These are phyloP conservation scores for Pandion haliaetus DNA, from an alignment of 2,113 vertebrate genomes.

Conservation along the genomic window DNA sequence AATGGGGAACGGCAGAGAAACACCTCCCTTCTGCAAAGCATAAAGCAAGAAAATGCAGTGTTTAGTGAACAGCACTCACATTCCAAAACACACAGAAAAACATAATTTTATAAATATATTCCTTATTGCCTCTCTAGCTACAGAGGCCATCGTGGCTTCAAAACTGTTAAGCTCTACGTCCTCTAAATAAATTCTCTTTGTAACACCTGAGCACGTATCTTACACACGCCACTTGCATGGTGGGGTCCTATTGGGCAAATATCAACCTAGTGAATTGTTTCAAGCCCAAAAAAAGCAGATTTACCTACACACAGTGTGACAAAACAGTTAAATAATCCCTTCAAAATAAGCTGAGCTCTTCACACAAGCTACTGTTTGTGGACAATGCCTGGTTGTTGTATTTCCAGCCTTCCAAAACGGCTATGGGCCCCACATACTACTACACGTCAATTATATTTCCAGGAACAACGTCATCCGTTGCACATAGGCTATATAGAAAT, in stretches of 20 bases:
- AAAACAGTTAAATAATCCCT: not conserved
- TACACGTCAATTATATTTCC: not conserved
- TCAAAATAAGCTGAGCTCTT: not conserved
- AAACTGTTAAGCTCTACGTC: not conserved
- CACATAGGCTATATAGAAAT: not conserved
- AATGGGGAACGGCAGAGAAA: not conserved
- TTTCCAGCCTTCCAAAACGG: not conserved
- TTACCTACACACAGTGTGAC: not conserved
- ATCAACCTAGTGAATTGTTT: not conserved
- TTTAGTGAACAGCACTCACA: not conserved
- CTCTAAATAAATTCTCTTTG: not conserved
- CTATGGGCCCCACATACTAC: not conserved
- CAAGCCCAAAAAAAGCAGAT: not conserved
- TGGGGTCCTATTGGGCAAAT: not conserved
- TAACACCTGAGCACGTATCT: not conserved
- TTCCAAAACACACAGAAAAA: not conserved
- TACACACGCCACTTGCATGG: not conserved
- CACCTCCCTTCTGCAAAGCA: not conserved
- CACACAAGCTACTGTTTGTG: not conserved
- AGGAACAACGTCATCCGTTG: not conserved
- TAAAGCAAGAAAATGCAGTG: not conserved
- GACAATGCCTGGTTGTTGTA: not conserved
- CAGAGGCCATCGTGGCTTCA: not conserved
- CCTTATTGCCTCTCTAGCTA: not conserved
- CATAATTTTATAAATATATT: not conserved